phyloP scores from a whole-genome alignment of 2,113 vertebrate genomes.

The Macrotis lagotis region DNA sequence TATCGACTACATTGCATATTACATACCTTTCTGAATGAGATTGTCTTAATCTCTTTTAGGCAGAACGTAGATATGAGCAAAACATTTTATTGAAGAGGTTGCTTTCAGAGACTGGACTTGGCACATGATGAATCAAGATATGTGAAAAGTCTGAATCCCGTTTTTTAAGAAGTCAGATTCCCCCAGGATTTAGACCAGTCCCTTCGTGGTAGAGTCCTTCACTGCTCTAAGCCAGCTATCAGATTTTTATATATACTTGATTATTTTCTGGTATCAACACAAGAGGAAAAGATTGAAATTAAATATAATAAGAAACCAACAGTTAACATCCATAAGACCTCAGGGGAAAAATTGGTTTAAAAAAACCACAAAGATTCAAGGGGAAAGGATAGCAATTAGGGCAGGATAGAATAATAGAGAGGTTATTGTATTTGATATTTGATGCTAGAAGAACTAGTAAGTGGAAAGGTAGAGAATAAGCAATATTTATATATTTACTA shows the following conservation, averaged over 20 bases:
- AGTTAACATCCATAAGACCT: background rate
- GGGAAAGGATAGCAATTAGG: background rate
- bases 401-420: background rate
- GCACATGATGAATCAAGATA: background rate
- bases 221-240: rapidly evolving
- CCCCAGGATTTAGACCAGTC: background rate
- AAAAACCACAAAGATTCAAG: background rate
- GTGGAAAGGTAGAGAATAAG: background rate
- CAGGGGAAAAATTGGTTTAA: background rate
- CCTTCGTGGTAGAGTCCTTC: background rate
- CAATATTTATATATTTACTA: background rate
- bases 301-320: background rate
- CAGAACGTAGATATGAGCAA: background rate
- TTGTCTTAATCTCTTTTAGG: background rate
- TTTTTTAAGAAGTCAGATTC: background rate
- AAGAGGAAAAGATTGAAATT: rapidly evolving
- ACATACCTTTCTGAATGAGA: background rate
- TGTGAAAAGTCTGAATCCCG: background rate
- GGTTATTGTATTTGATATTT: background rate
- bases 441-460: background rate
- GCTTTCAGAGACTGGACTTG: background rate
- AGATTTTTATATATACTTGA: background rate
- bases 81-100: background rate
- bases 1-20: background rate
- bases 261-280: background rate